Conservation (phyloP, 2,888 invertebrate species). For the Leucophenga maculata region DNA sequence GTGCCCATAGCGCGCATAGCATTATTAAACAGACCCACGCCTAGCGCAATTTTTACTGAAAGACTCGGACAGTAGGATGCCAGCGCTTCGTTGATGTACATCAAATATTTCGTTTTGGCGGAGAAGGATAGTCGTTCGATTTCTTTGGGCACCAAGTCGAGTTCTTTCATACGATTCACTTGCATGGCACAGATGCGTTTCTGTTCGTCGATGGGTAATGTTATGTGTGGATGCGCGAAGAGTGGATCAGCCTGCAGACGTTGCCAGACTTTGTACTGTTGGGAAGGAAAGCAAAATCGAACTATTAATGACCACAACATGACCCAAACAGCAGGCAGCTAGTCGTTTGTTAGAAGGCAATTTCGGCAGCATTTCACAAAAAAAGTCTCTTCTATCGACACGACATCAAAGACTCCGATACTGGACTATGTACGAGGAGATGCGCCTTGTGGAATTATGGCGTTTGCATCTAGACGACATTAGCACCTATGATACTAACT, state of each 20-base stretch:
- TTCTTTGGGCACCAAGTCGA: constrained; percentile 78
- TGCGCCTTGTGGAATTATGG: constrained; percentile 59
- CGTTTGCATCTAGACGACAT: constrained; percentile 52
- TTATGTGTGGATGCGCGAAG: constrained; percentile 78
- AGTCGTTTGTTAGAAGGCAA: too few species aligned
- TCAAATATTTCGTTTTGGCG: constrained; percentile 80
- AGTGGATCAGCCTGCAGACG: constrained; percentile 85
- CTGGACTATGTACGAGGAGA: constrained; percentile 62
- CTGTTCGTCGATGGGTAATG: constrained; percentile 81
- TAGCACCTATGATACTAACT: constrained; percentile 49
- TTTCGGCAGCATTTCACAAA: too few species aligned
- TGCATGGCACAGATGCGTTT: constrained; percentile 81
- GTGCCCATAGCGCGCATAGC: constrained; percentile 83
- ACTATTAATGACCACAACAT: background rate
- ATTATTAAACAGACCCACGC: constrained; percentile 83
- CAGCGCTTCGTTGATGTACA: constrained; percentile 84
- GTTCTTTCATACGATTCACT: constrained; percentile 78
- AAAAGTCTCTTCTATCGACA: background rate
- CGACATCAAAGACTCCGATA: constrained; percentile 51
- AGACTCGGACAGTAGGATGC: constrained; percentile 81
- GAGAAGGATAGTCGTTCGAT: constrained; percentile 77
- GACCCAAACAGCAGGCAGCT: constrained; percentile 25
- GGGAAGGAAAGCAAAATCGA: constrained; percentile 48
- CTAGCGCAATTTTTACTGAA: constrained; percentile 84
- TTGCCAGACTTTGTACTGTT: constrained; percentile 84